These are phyloP conservation scores for Ceratoteleas bidentatus DNA, from an alignment of 1,140 invertebrate species.

Conservation along the genomic window DNA sequence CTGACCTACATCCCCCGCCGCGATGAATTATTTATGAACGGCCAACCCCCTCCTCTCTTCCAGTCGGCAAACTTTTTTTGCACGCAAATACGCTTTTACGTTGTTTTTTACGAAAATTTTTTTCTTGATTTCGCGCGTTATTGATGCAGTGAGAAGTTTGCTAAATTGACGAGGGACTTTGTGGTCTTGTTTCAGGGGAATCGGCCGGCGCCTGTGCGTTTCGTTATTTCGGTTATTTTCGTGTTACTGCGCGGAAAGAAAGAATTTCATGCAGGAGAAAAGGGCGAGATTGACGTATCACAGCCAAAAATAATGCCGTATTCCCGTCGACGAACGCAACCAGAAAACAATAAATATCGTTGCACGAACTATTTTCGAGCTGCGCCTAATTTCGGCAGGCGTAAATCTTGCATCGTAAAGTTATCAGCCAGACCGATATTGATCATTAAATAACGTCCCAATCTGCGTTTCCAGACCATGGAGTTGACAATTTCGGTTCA, in stretches of 20 bases:
- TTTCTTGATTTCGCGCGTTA: too few relatives aligned
- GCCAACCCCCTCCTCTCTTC: too few relatives aligned
- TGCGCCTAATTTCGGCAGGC: constrained; percentile 32
- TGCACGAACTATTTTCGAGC: constrained; percentile 47
- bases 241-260: constrained; percentile 48
- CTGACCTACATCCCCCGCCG: constrained; percentile 23
- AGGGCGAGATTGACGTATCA: constrained; percentile 58
- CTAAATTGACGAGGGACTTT: too few relatives aligned
- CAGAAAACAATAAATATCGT: constrained; percentile 62
- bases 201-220: too few relatives aligned
- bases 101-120: too few relatives aligned
- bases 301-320: constrained; percentile 59
- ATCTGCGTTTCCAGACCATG: too few relatives aligned
- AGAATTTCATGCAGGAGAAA: constrained; percentile 56
- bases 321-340: constrained; percentile 52
- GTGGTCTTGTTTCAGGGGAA: too few relatives aligned
- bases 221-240: constrained; percentile 34
- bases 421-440: constrained; percentile 11
- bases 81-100: not conserved
- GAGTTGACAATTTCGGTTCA: not conserved
- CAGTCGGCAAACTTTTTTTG: not conserved
- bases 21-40: constrained; percentile 18
- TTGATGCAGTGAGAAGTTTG: too few relatives aligned
- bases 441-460: too few relatives aligned
- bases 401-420: constrained; percentile 32